Evolutionary conservation across 2,113 vertebrate species (phyloP).

Genomic region (Labeo catla): DNA sequence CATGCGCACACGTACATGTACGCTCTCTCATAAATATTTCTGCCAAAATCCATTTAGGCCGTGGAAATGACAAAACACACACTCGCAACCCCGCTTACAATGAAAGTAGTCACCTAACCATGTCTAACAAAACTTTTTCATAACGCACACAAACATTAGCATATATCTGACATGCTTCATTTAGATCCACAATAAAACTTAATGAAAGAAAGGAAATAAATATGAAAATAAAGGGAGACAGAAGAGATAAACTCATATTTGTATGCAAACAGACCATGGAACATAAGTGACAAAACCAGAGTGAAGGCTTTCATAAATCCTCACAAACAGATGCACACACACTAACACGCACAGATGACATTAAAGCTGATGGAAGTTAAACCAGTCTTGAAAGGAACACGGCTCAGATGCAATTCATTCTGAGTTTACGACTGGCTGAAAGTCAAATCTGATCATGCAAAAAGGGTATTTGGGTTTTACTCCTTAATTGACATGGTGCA

Average conservation of each 20-base stretch:
- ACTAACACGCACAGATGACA: background rate
- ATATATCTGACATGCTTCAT: constrained; percentile 38
- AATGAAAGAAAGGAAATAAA: constrained; percentile 38
- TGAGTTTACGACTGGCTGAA: background rate
- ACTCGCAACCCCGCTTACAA: background rate
- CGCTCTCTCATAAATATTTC: constrained; percentile 26
- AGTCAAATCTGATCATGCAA: constrained; percentile 19
- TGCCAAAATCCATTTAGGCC: constrained; percentile 13
- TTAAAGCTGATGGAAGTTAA: constrained; percentile 30
- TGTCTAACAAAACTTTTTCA: constrained; percentile 35
- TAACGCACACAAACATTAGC: constrained; percentile 25
- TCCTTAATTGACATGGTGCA: background rate
- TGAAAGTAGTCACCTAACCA: constrained; percentile 12
- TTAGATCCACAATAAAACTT: constrained; percentile 30
- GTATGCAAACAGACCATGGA: constrained; percentile 27
- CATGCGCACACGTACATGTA: background rate
- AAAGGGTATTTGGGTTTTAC: background rate
- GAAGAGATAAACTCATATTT: constrained; percentile 36
- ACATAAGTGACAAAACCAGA: constrained; percentile 22
- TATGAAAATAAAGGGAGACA: constrained; percentile 11
- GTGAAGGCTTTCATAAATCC: constrained; percentile 20
- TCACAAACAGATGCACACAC: constrained; percentile 11
- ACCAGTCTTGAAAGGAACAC: constrained; percentile 43
- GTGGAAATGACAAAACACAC: constrained; percentile 20
- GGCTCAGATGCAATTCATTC: constrained; percentile 16